Conservation (phyloP, 2,113 vertebrate species). For the Pygoscelis antarcticus region DNA sequence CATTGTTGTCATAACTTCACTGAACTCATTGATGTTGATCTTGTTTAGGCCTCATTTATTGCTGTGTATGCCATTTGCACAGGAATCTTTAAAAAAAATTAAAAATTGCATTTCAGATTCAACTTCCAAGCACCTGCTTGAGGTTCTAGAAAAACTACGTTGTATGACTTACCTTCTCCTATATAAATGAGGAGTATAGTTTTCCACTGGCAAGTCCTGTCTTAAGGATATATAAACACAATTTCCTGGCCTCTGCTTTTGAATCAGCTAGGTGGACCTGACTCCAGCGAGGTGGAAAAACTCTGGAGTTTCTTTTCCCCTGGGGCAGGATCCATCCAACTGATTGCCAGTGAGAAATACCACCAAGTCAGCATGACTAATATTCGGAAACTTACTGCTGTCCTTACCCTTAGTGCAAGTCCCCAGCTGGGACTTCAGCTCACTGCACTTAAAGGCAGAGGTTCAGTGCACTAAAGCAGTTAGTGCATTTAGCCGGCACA, state of each 20-base stretch:
- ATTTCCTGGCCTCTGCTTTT: neutral
- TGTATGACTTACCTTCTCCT: neutral
- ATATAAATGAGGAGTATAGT: neutral
- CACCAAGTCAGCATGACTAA: neutral
- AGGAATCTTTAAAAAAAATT: neutral
- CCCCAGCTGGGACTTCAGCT: neutral
- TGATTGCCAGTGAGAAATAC: neutral
- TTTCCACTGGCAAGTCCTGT: neutral
- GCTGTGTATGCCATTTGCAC: neutral
- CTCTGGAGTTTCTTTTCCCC: neutral
- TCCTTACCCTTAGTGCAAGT: neutral
- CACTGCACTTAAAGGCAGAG: neutral
- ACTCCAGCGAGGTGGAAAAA: slow-evolving; percentile 18
- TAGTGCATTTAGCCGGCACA: neutral
- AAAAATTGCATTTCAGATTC: neutral
- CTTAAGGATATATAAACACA: neutral
- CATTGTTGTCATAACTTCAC: neutral
- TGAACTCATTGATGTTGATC: neutral
- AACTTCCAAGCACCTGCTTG: neutral
- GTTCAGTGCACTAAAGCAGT: neutral
- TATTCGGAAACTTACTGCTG: neutral
- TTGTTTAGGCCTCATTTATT: neutral
- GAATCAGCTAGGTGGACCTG: slow-evolving; percentile 3
- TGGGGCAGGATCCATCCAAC: neutral
- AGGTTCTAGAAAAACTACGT: neutral